A percentile compares a stretch with the other conserved stretches of the same genome.
Evolutionary conservation across 2,113 vertebrate species (phyloP).

Genomic region (Marmota monax): DNA sequence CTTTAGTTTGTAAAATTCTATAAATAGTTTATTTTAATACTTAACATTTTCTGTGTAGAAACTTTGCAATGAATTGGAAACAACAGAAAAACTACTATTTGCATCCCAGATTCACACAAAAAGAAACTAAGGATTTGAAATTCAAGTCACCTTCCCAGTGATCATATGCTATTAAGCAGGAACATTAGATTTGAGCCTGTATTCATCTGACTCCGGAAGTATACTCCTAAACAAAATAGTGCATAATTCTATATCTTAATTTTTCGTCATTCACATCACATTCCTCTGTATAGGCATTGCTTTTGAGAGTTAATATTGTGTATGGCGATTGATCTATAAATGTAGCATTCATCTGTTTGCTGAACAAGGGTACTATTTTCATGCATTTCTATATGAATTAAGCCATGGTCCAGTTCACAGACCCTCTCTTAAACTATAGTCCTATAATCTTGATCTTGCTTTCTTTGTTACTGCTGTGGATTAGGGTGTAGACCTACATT

Average conservation of each 20-base stretch:
- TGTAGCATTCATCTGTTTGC: neutral
- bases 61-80: neutral
- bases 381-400: neutral
- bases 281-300: neutral
- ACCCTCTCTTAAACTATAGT: neutral
- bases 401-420: neutral
- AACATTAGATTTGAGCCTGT: neutral
- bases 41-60: constrained; percentile 37
- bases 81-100: neutral
- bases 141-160: neutral
- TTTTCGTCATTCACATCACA: neutral
- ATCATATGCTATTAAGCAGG: neutral
- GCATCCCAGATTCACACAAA: neutral
- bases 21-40: constrained; percentile 10
- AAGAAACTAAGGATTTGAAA: neutral
- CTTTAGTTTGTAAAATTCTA: constrained; percentile 22
- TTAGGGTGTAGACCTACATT: neutral
- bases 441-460: neutral
- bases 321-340: too few relatives aligned
- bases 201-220: neutral
- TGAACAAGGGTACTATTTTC: neutral
- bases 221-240: neutral
- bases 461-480: neutral
- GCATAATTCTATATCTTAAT: neutral
- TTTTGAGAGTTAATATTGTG: neutral